Percentiles rank a stretch among this genome's conserved stretches.
Conservation (phyloP, 1,140 invertebrate genomes). For the Gyrodactylus bullatarudis region DNA sequence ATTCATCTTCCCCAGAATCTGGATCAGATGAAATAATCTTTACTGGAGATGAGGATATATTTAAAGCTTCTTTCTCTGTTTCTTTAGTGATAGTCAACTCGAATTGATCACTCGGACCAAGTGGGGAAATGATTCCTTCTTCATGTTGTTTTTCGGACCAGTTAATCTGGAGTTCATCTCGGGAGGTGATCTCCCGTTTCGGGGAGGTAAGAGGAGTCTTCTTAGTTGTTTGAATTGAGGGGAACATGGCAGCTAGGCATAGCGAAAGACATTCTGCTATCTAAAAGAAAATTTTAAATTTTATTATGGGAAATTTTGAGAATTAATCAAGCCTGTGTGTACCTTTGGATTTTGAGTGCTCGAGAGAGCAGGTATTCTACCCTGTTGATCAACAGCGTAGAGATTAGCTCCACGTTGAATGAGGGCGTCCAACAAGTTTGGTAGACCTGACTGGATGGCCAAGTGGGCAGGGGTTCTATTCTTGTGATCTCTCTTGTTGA, state of each 20-base stretch:
- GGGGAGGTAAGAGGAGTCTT: neutral
- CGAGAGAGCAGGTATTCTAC: neutral
- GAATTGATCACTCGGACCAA: neutral
- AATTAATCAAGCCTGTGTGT: neutral
- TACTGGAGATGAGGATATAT: too few relatives aligned
- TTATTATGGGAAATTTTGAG: neutral
- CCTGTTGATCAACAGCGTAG: neutral
- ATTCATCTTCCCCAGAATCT: neutral
- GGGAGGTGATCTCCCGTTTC: neutral
- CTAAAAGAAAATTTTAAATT: neutral
- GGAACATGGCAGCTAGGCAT: constrained; percentile 3
- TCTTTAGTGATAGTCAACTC: neutral
- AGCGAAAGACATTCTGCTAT: neutral
- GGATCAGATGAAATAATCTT: neutral
- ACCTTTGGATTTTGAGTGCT: neutral
- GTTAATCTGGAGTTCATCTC: neutral
- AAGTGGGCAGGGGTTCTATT: neutral
- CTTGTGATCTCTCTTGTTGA: neutral
- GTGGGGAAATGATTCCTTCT: neutral
- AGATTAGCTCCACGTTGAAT: neutral
- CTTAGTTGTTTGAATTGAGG: neutral
- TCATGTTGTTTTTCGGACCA: neutral
- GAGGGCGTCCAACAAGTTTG: neutral
- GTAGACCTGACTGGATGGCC: neutral
- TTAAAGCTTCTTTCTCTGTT: neutral